Percentiles rank a stretch among this genome's conserved stretches.
Conservation (phyloP, 2,797 vertebrate species). For the Manis crassicaudata region DNA sequence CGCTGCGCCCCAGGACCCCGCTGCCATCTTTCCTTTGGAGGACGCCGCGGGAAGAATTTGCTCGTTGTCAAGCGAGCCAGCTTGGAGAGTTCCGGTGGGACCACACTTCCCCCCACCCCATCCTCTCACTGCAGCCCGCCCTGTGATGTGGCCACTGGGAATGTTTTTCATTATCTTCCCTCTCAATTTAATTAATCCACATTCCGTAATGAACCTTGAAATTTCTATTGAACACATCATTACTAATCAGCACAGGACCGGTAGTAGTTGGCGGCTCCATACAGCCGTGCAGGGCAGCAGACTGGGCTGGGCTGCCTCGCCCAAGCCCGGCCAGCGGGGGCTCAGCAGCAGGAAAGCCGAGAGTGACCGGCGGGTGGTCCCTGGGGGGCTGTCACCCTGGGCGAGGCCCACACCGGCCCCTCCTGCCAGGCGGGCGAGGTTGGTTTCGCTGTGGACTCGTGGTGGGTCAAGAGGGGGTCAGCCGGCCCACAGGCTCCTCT, state of each 20-base stretch:
- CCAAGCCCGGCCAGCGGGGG: too few relatives aligned
- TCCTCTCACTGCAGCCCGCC: slow-evolving; percentile 29
- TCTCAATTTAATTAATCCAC: slow-evolving; percentile 86
- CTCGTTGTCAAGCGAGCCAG: rapidly evolving
- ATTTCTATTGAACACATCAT: slow-evolving; percentile 87
- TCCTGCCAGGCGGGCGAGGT: too few relatives aligned
- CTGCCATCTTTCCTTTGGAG: rapidly evolving
- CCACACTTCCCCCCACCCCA: too few relatives aligned
- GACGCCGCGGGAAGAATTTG: rapidly evolving
- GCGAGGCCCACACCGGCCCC: too few relatives aligned
- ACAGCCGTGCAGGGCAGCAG: neutral
- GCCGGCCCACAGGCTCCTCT: too few relatives aligned
- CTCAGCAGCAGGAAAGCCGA: too few relatives aligned
- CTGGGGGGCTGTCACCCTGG: rapidly evolving
- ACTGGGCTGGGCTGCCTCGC: neutral
- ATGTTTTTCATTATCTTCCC: slow-evolving; percentile 82
- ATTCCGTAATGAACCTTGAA: slow-evolving; percentile 87
- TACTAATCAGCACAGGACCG: slow-evolving; percentile 77
- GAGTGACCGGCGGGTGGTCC: rapidly evolving
- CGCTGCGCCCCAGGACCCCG: too few relatives aligned
- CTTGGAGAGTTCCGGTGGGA: neutral
- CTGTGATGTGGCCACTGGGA: slow-evolving; percentile 77
- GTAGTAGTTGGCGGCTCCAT: neutral
- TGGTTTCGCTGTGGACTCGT: too few relatives aligned
- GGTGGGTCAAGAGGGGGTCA: too few relatives aligned